Evolutionary conservation across 1,140 invertebrate genomes (phyloP).

Genomic region (Drosophila equinoxialis): DNA sequence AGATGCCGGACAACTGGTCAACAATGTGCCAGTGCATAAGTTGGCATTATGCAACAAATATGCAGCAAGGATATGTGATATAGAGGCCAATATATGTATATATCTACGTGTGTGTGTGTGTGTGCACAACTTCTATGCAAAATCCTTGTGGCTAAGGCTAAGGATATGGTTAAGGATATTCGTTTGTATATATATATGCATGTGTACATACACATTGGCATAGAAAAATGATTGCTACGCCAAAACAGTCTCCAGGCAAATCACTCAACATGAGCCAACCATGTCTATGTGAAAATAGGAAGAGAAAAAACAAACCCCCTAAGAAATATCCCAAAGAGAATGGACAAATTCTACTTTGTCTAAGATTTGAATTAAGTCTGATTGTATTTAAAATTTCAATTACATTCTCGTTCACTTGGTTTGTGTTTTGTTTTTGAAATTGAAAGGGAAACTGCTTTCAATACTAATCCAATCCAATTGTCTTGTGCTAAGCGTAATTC

Average conservation of each 20-base stretch:
- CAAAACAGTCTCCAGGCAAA: conserved; percentile 25
- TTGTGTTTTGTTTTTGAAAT: not conserved
- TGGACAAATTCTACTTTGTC: conserved; percentile 2
- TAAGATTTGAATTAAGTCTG: conserved; percentile 4
- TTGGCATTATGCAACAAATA: conserved; percentile 76
- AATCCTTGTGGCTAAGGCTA: conserved; percentile 26
- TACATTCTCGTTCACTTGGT: not conserved
- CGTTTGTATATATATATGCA: not conserved
- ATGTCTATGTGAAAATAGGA: not conserved
- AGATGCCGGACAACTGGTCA: conserved; percentile 64
- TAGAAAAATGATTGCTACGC: conserved; percentile 12
- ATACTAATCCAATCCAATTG: too few species aligned
- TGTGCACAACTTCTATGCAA: conserved; percentile 28
- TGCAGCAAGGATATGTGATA: conserved; percentile 59
- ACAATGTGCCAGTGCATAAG: conserved; percentile 72
- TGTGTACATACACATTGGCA: not conserved
- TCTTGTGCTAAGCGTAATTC: too few species aligned
- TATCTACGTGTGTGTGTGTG: not conserved
- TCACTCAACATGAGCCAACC: conserved; percentile 12
- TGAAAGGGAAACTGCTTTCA: not conserved
- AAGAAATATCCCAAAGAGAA: not conserved
- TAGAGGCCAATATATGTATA: not conserved
- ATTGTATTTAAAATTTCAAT: conserved; percentile 7
- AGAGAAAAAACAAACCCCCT: not conserved
- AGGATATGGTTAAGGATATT: conserved; percentile 9